These are phyloP conservation scores for Gallinago solitaria DNA, from an alignment of 2,797 vertebrate genomes.

Conservation along the genomic window DNA sequence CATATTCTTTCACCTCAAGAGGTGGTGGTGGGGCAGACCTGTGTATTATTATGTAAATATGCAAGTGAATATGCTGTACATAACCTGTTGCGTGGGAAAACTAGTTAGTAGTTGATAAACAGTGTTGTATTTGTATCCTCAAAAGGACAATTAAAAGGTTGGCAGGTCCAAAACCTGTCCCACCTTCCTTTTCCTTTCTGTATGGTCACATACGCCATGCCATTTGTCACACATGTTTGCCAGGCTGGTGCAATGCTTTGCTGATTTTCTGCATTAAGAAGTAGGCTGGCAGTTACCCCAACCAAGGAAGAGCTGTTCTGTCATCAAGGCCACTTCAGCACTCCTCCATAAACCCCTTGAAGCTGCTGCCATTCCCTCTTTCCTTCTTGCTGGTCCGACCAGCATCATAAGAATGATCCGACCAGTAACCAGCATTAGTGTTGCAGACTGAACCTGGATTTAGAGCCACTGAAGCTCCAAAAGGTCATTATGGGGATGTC, in stretches of 20 bases:
- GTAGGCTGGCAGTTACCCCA: background rate
- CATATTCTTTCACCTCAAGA: background rate
- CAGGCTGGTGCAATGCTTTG: background rate
- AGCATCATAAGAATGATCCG: background rate
- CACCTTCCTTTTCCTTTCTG: background rate
- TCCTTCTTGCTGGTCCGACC: background rate
- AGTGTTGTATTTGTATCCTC: background rate
- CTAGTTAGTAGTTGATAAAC: background rate
- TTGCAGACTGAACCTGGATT: background rate
- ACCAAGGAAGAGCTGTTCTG: background rate
- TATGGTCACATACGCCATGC: background rate
- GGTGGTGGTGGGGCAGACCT: background rate
- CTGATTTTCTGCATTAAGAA: conserved; percentile 23
- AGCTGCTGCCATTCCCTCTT: background rate
- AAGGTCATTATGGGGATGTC: background rate
- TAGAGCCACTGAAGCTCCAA: background rate
- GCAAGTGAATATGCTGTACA: background rate
- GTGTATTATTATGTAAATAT: conserved; percentile 30
- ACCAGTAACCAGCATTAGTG: background rate
- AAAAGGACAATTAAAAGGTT: background rate
- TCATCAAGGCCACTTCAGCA: background rate
- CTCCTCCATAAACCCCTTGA: background rate
- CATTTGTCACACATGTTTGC: background rate
- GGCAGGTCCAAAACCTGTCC: background rate
- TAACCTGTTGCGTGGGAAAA: background rate